phyloP scores from a whole-genome alignment of 2,888 invertebrate genomes.

The Drosophila mimetica region DNA sequence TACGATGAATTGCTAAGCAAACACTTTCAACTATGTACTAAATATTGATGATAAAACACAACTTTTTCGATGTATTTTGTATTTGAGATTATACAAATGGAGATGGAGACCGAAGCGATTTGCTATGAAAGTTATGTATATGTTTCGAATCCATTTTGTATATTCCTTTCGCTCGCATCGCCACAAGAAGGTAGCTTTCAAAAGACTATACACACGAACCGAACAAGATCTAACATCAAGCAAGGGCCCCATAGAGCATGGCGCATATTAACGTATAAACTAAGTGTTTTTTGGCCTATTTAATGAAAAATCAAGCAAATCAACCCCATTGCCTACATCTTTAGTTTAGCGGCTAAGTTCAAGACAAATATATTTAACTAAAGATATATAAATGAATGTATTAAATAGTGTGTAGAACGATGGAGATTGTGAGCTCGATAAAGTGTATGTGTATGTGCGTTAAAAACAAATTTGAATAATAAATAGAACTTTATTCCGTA shows the following conservation, averaged over 20 bases:
- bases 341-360: constrained; percentile 77
- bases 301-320: constrained; percentile 34
- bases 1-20: constrained; percentile 43
- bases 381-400: constrained; percentile 60
- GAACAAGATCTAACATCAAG: constrained; percentile 37
- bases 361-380: constrained; percentile 60
- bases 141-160: constrained; percentile 59
- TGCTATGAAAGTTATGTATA: constrained; percentile 61
- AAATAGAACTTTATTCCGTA: constrained; percentile 73
- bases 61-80: constrained; percentile 75
- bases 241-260: constrained; percentile 7
- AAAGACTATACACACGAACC: constrained; percentile 62
- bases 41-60: constrained; percentile 48
- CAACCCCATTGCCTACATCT: constrained; percentile 67
- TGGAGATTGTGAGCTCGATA: constrained; percentile 19
- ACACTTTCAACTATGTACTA: constrained; percentile 52
- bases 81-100: constrained; percentile 67
- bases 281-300: constrained; percentile 52
- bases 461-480: constrained; percentile 69
- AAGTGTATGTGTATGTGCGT: constrained; percentile 64
- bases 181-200: constrained; percentile 55
- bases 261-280: constrained; percentile 14
- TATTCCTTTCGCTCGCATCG: constrained; percentile 63
- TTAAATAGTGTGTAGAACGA: constrained; percentile 73
- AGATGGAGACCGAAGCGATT: constrained; percentile 40